Evolutionary conservation across 2,888 invertebrate genomes (phyloP), one percentile per base, ranked within the genome.

Genomic region (Sepiola atlantica): DNA sequence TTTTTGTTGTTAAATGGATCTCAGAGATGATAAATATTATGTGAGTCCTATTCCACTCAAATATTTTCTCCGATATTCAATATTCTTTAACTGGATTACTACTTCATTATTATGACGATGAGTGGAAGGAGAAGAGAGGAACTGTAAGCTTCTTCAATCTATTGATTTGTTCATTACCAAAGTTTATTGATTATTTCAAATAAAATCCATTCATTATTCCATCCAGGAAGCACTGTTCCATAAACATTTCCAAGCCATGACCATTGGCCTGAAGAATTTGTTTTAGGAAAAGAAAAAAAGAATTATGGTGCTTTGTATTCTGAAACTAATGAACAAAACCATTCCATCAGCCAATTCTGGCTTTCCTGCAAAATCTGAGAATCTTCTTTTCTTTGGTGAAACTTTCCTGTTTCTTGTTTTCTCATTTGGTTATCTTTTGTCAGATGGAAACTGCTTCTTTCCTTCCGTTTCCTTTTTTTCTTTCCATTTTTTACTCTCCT

Each of bases 101-200:
- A 45, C 8, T n/a, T n/a, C 28, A n/a, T 77, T n/a, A 77, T 77
- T 77, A n/a, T 77, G n/a, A 77, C n/a, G n/a, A 77, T n/a, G 2
- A 77, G 10, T n/a, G 18, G 12, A n/a, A n/a, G 16, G n/a, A n/a
- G n/a, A 14, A 77, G n/a, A n/a, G n/a, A 12, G n/a, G n/a, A 77
- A 77, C 28, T 77, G 28, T 77, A 77, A 77, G 8, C n/a, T 77
- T 28, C 77, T 77, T 77, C 77, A 77, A n/a, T 77, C 77, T 77
- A 77, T 77, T 77, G 77, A 77, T 77, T 77, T 77, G 77, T n/a
- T 77, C n/a, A 77, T 77, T n/a, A n/a, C 77, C 77, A 77, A n/a
- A 77, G n/a, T 77, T 77, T 77, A 77, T 77, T 77, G 77, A 77
- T 77, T 77, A 77, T 77, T 77, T n/a, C 28, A 14, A n/a, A 77